Evolutionary conservation across 2,888 invertebrate species (phyloP), one percentile per base, ranked within the genome.

Genomic region (Erebia palarica): DNA sequence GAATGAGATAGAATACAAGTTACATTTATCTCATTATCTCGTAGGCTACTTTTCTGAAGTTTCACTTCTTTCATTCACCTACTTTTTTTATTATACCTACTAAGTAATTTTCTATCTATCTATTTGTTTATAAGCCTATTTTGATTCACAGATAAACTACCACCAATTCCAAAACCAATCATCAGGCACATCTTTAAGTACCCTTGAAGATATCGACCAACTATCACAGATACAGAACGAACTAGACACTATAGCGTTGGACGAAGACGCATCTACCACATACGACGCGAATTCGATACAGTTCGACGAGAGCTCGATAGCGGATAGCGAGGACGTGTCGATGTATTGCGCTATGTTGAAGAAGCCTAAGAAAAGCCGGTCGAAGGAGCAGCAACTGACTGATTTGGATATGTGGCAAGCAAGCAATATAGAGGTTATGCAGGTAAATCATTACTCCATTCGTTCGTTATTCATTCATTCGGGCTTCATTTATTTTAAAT

Each of bases 331-430:
- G 49, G 89, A 90, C 55, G 74, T 86, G 7, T 87, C 88, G 0
- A 82, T 87, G 18, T 88, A 91, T 75, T 91, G 90, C 69, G 85
- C 89, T 0, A 84, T 86, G 0, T 44, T 87, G 66, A 91, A 89
- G 80, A 91, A 88, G 73, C 84, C 84, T 0, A 90, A 89, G 76
- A 89, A 85, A 67, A 84, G 76, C 51, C 83, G 76, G 66, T 79
- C 75, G 0, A 87, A 83, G 69, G 86, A 86, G 44, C 84, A 86
- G 65, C 85, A 84, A 57, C 18, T 89, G 68, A 81, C 87, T 10
- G 92, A 93, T 36, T 76, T 83, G n/a, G 87, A 85, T 59, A 93
- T 93, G 92, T 93, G 92, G 92, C 82, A 83, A 55, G 90, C 92
- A 0, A 90, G 86, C 68, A 87, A 92, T 65, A 78, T 89, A 3